phyloP scores from a whole-genome alignment of 2,797 vertebrate species.

The Pangasius djambal region DNA sequence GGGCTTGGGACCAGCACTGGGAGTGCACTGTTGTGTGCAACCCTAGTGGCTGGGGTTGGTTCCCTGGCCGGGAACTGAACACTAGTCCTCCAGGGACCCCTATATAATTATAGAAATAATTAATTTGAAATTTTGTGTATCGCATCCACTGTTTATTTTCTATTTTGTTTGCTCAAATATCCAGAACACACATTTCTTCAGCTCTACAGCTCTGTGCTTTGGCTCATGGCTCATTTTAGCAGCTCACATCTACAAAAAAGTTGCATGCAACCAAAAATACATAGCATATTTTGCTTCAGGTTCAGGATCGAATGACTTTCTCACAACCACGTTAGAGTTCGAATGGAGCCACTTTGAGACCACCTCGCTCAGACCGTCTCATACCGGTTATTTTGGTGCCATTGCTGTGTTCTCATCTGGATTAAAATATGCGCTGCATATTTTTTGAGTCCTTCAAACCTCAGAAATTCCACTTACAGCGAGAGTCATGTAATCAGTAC shows the following conservation, averaged over 20 bases:
- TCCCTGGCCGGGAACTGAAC: no score
- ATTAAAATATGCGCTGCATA: neutral
- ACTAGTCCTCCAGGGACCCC: no score
- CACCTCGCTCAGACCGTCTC: neutral
- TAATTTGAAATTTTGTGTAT: neutral
- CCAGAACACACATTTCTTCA: neutral
- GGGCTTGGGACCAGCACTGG: no score
- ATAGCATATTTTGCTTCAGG: neutral
- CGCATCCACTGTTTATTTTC: neutral
- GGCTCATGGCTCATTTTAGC: neutral
- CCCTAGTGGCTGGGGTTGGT: no score
- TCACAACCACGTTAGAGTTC: neutral
- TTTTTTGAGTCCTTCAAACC: neutral
- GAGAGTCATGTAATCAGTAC: slow-evolving; percentile 57
- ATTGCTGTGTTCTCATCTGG: neutral
- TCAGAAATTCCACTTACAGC: slow-evolving; percentile 23
- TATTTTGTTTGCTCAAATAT: neutral
- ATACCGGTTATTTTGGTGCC: neutral
- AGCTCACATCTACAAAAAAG: neutral
- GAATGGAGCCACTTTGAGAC: neutral
- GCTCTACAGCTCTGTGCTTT: neutral
- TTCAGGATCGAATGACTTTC: neutral
- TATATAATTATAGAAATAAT: neutral
- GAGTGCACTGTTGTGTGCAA: no score
- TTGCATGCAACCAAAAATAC: neutral